These are phyloP conservation scores for Scortum barcoo DNA, from an alignment of 2,113 vertebrate genomes.

Conservation along the genomic window DNA sequence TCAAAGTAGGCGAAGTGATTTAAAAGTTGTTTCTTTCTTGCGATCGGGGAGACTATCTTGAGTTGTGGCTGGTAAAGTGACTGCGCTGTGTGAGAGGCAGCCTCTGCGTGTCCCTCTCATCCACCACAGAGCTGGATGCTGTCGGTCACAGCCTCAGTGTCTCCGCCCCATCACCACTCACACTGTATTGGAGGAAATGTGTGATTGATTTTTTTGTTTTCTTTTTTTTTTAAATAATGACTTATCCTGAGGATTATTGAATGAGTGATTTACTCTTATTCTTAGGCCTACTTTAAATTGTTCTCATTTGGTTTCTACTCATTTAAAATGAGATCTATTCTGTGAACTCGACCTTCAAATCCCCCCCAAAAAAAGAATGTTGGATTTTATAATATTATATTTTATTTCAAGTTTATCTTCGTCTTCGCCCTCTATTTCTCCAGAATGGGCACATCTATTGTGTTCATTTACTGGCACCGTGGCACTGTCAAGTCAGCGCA, in stretches of 20 bases:
- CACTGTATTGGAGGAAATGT: conserved; percentile 22
- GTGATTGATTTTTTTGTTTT: neutral
- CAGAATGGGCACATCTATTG: neutral
- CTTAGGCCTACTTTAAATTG: neutral
- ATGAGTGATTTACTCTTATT: neutral
- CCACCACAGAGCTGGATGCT: conserved; percentile 66
- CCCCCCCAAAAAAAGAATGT: too few species aligned
- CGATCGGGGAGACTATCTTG: neutral
- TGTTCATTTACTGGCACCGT: neutral
- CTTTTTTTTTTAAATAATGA: too few species aligned
- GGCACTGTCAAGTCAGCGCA: conserved; percentile 13
- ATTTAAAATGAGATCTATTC: neutral
- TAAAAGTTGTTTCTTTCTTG: conserved; percentile 50
- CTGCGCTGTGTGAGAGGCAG: conserved; percentile 49
- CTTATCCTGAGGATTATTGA: neutral
- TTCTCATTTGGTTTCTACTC: neutral
- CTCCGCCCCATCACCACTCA: conserved; percentile 70
- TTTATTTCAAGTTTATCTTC: neutral
- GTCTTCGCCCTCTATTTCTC: neutral
- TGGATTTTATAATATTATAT: too few species aligned
- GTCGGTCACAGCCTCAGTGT: conserved; percentile 59
- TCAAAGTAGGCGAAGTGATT: neutral
- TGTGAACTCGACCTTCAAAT: neutral
- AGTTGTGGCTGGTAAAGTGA: conserved; percentile 20
- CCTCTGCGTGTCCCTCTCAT: conserved; percentile 69